Evolutionary conservation across 1,140 invertebrate genomes (phyloP).

Genomic region (Euschistus heros): DNA sequence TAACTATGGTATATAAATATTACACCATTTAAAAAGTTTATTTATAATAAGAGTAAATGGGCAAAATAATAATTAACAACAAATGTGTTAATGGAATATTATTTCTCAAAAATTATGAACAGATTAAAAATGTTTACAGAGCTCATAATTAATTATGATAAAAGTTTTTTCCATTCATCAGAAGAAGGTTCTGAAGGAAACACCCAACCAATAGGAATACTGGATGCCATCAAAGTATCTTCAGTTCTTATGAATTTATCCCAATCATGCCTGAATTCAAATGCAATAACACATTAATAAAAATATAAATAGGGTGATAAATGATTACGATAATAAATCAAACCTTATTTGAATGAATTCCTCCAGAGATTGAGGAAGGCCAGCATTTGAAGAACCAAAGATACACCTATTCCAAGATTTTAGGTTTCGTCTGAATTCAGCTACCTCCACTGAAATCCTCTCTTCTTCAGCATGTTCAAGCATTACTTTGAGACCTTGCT

Average conservation of each 20-base stretch:
- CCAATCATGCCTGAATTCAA: slow-evolving; percentile 24
- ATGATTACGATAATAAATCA: background rate
- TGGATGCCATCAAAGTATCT: slow-evolving; percentile 16
- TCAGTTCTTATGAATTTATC: slow-evolving; percentile 24
- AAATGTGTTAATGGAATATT: too few species aligned
- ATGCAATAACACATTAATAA: background rate
- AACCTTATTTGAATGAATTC: slow-evolving; percentile 28
- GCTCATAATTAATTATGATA: background rate
- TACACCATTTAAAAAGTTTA: too few species aligned
- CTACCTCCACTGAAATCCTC: slow-evolving; percentile 28
- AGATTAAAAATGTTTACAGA: too few species aligned
- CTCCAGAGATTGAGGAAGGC: slow-evolving; percentile 20
- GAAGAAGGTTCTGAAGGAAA: slow-evolving; percentile 26
- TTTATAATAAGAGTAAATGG: too few species aligned
- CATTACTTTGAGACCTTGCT: slow-evolving; percentile 39
- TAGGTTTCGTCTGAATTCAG: slow-evolving; percentile 21
- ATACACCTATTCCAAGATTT: slow-evolving; percentile 27
- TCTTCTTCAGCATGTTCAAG: slow-evolving; percentile 34
- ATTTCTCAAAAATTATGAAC: too few species aligned
- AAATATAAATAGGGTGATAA: too few species aligned
- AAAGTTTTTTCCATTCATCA: slow-evolving; percentile 21
- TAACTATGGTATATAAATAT: too few species aligned
- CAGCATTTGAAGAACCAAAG: slow-evolving; percentile 24
- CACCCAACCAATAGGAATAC: slow-evolving; percentile 29
- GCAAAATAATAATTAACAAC: too few species aligned